Conservation (phyloP, 2,113 vertebrate genomes). For the human region DNA sequence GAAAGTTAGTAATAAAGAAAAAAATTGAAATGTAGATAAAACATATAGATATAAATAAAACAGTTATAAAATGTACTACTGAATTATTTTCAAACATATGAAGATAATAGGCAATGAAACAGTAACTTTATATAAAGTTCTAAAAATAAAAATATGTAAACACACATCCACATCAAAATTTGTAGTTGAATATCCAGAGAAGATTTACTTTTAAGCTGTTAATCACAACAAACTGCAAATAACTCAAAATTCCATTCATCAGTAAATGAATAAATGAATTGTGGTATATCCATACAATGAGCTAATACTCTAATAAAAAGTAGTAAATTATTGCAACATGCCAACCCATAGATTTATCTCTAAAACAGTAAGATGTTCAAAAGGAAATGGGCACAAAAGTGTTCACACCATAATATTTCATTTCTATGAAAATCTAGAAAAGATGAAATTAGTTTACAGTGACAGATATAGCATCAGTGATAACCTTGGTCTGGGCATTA, state of each 20-base stretch:
- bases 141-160: background rate
- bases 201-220: background rate
- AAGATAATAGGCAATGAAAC: background rate
- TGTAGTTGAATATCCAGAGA: background rate
- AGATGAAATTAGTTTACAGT: background rate
- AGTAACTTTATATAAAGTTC: background rate
- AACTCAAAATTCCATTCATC: background rate
- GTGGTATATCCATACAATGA: background rate
- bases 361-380: background rate
- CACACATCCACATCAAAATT: background rate
- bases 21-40: background rate
- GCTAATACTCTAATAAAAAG: background rate
- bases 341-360: background rate
- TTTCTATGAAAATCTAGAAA: background rate
- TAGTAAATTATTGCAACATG: background rate
- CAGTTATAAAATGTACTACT: background rate
- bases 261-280: background rate
- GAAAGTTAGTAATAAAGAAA: background rate
- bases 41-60: background rate
- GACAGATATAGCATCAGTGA: background rate
- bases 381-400: background rate
- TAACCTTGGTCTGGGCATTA: background rate
- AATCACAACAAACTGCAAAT: background rate
- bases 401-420: background rate
- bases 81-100: background rate